Evolutionary conservation across 2,888 invertebrate species (phyloP).

Genomic region (Macaria notata): DNA sequence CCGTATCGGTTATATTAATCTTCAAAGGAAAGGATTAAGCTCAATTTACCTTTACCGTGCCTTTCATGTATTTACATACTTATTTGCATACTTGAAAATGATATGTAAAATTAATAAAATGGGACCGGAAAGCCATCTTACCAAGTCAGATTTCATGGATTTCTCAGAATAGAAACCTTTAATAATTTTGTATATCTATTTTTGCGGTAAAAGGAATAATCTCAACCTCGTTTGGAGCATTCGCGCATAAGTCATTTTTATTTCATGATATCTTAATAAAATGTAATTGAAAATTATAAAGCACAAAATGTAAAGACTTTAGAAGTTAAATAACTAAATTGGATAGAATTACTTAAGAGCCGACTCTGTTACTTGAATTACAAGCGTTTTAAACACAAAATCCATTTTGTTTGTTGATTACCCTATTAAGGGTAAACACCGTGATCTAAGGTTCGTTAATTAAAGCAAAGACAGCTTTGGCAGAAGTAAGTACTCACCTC

Average conservation of each 20-base stretch:
- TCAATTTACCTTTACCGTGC: slow-evolving; percentile 31
- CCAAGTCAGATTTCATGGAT: background rate
- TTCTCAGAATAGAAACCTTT: no score
- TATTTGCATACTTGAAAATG: slow-evolving; percentile 30
- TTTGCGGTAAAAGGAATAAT: no score
- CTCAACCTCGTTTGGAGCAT: no score
- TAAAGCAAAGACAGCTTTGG: slow-evolving; percentile 18
- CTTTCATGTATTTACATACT: slow-evolving; percentile 29
- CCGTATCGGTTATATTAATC: slow-evolving; percentile 50
- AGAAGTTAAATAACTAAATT: background rate
- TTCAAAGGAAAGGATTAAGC: slow-evolving; percentile 53
- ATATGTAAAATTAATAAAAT: slow-evolving; percentile 24
- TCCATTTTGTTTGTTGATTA: slow-evolving; percentile 12
- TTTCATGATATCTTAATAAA: no score
- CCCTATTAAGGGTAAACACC: slow-evolving; percentile 14
- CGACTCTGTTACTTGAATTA: no score
- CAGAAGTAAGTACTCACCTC: slow-evolving; percentile 4
- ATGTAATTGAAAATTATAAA: no score
- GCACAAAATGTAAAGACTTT: no score
- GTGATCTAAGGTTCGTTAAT: slow-evolving; percentile 23
- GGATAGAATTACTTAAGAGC: background rate
- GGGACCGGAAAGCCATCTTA: slow-evolving; percentile 9
- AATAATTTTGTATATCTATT: no score
- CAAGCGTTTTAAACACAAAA: slow-evolving; percentile 4
- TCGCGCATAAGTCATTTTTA: no score